Evolutionary conservation across 2,113 vertebrate species (phyloP).

Genomic region (Sinocyclocheilus maitianheensis): DNA sequence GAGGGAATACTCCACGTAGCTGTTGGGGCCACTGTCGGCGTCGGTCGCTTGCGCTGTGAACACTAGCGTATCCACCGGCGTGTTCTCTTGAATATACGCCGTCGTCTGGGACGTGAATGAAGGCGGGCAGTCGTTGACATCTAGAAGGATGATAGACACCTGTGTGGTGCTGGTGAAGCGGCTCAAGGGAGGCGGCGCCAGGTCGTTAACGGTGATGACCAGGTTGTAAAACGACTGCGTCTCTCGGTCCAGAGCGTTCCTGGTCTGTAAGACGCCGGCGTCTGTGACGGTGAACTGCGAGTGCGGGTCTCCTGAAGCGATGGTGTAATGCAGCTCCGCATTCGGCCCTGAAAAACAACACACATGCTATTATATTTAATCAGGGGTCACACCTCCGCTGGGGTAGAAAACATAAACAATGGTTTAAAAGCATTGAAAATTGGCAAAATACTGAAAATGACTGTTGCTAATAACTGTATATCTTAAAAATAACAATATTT

Average conservation of each 20-base stretch:
- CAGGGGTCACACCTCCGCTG: background rate
- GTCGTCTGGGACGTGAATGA: conserved; percentile 85
- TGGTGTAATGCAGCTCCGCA: conserved; percentile 83
- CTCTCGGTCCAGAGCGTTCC: conserved; percentile 85
- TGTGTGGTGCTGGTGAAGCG: conserved; percentile 90
- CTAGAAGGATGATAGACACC: conserved; percentile 93
- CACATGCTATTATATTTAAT: background rate
- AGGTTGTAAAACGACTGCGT: conserved; percentile 96
- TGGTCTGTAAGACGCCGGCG: conserved; percentile 79
- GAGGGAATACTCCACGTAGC: conserved; percentile 93
- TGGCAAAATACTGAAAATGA: too few relatives aligned
- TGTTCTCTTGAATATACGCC: conserved; percentile 93
- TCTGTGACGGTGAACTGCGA: conserved; percentile 82
- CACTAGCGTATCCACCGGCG: conserved; percentile 86
- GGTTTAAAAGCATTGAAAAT: background rate
- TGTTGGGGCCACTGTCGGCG: conserved; percentile 93
- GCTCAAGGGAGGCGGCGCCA: conserved; percentile 73
- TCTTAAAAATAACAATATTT: background rate
- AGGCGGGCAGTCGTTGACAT: conserved; percentile 91
- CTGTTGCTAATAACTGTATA: background rate
- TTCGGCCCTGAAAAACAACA: conserved; percentile 80
- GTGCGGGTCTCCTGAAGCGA: conserved; percentile 86
- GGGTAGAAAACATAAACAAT: background rate
- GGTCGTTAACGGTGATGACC: conserved; percentile 85
- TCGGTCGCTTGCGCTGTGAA: conserved; percentile 86